Evolutionary conservation across 2,888 invertebrate species (phyloP), one percentile per base, ranked within the genome.

Genomic region (Branchellion lobata): DNA sequence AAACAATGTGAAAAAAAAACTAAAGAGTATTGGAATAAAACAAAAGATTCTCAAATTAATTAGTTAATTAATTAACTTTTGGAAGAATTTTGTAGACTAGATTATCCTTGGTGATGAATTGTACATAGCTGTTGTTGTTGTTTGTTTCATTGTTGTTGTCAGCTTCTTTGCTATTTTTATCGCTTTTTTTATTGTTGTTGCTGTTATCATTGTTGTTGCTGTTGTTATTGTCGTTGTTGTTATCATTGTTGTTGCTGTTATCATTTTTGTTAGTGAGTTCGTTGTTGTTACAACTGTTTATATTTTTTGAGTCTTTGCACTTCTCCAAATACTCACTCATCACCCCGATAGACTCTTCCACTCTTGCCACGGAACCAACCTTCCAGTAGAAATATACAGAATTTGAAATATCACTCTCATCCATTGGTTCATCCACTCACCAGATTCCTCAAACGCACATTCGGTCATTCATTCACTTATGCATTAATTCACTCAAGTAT

Each of bases 281-380:
- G n/a, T 40, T 40, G 40, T 5, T 8, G 40, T 5, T 40, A 40
- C 40, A 5, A 40, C 14, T 40, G 5, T 40, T 40, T 8, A 40
- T 40, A 8, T 5, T 40, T 8, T 40, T 40, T 40, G 14, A 14
- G 5, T 40, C 8, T 14, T 40, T 40, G 40, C 14, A 5, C n/a
- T 57, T 57, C 61, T n/a, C 14, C 61, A 57, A 5, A n/a, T 24
- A 57, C 8, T 57, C n/a, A 8, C n/a, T 8, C 61, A 57, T 57
- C 61, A 57, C 61, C 5, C 24, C 61, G 61, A 57, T 57, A 3
- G 61, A 57, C 24, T 57, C 61, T 57, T 57, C 61, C 14, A 57
- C n/a, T n/a, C 61, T 57, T 5, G 11, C 24, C 61, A 57, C 61
- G 3, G 61, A 57, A n/a, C 61, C 61, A 57, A 14, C 21, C 61